Evolutionary conservation across 2,888 invertebrate genomes (phyloP).

Genomic region (Sinodicranocentrus sp.): DNA sequence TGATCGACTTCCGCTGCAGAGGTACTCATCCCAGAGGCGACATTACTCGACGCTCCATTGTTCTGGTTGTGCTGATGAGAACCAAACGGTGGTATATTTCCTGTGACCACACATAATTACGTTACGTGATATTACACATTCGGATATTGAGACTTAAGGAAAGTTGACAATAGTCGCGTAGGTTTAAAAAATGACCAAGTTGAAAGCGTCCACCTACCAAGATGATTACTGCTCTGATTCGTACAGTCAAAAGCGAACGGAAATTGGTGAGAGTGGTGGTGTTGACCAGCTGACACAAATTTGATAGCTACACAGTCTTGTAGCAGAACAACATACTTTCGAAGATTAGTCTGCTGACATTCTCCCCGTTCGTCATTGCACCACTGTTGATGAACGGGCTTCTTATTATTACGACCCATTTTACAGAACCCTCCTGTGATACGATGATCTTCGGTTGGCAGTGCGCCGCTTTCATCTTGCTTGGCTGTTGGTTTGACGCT

Average conservation of each 20-base stretch:
- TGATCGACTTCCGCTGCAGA: constrained; percentile 54
- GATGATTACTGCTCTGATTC: not conserved
- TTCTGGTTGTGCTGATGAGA: too few relatives aligned
- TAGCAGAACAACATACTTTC: constrained; percentile 60
- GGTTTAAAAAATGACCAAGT: not conserved
- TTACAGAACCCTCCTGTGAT: too few relatives aligned
- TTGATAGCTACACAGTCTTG: constrained; percentile 66
- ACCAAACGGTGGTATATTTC: too few relatives aligned
- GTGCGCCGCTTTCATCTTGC: too few relatives aligned
- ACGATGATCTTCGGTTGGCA: too few relatives aligned
- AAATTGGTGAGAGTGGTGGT: too few relatives aligned
- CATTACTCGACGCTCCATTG: too few relatives aligned
- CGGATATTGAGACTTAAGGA: not conserved
- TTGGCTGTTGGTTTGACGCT: too few relatives aligned
- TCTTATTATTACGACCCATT: not conserved
- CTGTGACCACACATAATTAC: too few relatives aligned
- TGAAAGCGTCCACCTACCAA: not conserved
- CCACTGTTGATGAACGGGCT: too few relatives aligned
- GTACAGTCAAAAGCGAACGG: too few relatives aligned
- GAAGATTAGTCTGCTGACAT: not conserved
- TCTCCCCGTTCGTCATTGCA: not conserved
- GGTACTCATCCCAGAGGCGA: not conserved
- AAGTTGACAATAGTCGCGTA: not conserved
- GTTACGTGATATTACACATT: too few relatives aligned
- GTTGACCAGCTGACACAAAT: constrained; percentile 24